Base-by-base conservation (phyloP, 1,140 invertebrate species). In the Papilio machaon region DNA sequence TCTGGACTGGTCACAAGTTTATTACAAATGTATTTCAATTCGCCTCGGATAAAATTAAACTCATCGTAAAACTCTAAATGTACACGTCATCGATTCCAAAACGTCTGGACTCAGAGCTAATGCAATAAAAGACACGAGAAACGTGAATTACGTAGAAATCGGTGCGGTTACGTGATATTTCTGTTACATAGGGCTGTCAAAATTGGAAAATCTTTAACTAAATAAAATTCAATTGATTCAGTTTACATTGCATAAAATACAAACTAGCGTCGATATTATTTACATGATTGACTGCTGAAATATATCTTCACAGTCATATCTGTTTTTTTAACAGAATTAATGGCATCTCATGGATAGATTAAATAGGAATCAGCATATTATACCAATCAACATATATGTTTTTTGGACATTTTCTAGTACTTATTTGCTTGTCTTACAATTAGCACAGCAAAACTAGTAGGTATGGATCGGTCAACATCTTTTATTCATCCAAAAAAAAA, bases 51-150 rank as follows among this genome's bases (percentile, higher is more conserved):
- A 70, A 81, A 78, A 79, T 84, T 80, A 75, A 79, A 80, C 58
- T 74, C 38, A 46, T 73, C 54, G 43, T 73, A 79, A 80, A 75
- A 74, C 35, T 23, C 17, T 73, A 49, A 81, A 49, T 70, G 73
- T 80, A 80, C 80, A 79, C 78, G 82, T 83, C 84, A 85, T 81
- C 74, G 84, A 83, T 81, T 83, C 82, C 81, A 49, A 82, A 82
- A 85, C 79, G 79, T 54, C 79, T 82, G 80, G 52, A 85, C 74
- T 78, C 54, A 76, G 84, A 85, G 82, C 83, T 81, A 82, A 81
- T 52, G 80, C 81, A 85, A 85, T 85, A 85, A 84, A 85, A 83
- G 76, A 82, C 74, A 77, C 9, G 43, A 82, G 81, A 60, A 74
- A 81, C 80, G 67, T 83, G 79, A 80, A 82, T 81, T 83, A 82